A percentile compares a stretch with the other conserved stretches of the same genome.
These are phyloP conservation scores for Dromococcyx pavoninus DNA, from an alignment of 2,797 vertebrate genomes.

Conservation along the genomic window DNA sequence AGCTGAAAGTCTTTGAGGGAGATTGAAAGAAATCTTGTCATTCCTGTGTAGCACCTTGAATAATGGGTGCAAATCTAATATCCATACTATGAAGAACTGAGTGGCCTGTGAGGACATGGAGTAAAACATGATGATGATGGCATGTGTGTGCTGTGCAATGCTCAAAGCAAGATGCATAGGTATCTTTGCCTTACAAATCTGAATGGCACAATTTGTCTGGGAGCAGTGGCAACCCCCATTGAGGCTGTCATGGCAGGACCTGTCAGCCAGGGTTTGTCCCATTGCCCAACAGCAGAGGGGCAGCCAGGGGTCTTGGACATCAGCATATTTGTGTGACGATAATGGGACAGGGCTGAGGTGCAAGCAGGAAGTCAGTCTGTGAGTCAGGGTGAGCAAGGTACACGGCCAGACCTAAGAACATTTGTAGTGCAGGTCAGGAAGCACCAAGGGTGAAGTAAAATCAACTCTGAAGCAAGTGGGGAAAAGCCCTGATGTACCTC, in stretches of 20 bases:
- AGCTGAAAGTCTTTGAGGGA: background rate
- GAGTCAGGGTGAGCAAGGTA: background rate
- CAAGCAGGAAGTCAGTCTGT: background rate
- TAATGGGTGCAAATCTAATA: background rate
- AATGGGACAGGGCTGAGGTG: background rate
- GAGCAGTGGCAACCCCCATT: rapidly evolving
- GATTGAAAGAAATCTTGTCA: background rate
- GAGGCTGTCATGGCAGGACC: background rate
- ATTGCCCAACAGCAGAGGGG: background rate
- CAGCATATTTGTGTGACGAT: background rate
- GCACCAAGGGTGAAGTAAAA: background rate
- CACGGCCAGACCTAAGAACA: rapidly evolving
- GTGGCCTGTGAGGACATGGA: background rate
- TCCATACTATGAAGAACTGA: background rate
- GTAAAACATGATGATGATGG: background rate
- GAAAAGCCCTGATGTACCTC: background rate
- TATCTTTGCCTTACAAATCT: background rate
- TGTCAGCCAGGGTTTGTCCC: background rate
- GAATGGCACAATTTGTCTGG: background rate
- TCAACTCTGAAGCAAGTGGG: background rate
- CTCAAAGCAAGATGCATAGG: background rate
- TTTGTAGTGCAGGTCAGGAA: background rate
- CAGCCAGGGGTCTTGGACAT: background rate
- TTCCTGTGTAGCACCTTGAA: background rate
- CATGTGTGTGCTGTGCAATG: background rate